Evolutionary conservation across 2,888 invertebrate genomes (phyloP), one percentile per base, ranked within the genome.

Genomic region (Drosophila fungiperda): DNA sequence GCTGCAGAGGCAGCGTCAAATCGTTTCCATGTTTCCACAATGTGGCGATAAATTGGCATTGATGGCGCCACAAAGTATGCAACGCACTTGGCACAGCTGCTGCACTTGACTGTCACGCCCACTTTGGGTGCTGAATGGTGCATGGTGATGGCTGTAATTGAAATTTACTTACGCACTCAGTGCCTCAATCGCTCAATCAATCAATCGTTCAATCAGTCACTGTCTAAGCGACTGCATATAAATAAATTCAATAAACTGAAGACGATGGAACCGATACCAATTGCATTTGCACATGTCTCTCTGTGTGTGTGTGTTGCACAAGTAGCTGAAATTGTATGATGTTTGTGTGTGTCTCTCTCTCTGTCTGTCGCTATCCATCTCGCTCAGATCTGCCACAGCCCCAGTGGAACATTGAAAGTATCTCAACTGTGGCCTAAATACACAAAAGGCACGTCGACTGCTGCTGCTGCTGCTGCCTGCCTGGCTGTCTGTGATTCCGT

Each of bases 241-340:
- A 89, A 89, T 83, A 87, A 87, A 89, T 89, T 81, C 87, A 84
- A 89, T 84, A 89, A 84, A 80, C 77, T 64, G 73, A 60, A 64
- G 70, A 75, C 48, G 64, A 20, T 76, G 73, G 29, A 29, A 53
- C 48, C 6, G 20, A 38, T n/a, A 38, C 87, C 81, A 84, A 84
- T 87, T 84, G 84, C 84, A 87, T 81, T 84, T 72, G 49, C 67
- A 68, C 55, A 45, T 50, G 52, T 68, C 15, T 49, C 26, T 49
- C 36, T 38, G 20, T 23, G 15, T 23, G 57, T 42, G 42, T 40
- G 48, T 53, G 33, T 26, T 53, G 49, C 20, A 62, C 59, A 60
- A 70, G 50, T 54, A 20, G 57, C 69, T 77, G 68, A 82, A 86
- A 79, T 82, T 82, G 79, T 84, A 87, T 85, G 85, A 85, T 80